Percentiles rank a stretch among this genome's conserved stretches.
These are phyloP conservation scores for Mesitornis unicolor DNA, from an alignment of 2,113 vertebrate genomes.

Conservation along the genomic window DNA sequence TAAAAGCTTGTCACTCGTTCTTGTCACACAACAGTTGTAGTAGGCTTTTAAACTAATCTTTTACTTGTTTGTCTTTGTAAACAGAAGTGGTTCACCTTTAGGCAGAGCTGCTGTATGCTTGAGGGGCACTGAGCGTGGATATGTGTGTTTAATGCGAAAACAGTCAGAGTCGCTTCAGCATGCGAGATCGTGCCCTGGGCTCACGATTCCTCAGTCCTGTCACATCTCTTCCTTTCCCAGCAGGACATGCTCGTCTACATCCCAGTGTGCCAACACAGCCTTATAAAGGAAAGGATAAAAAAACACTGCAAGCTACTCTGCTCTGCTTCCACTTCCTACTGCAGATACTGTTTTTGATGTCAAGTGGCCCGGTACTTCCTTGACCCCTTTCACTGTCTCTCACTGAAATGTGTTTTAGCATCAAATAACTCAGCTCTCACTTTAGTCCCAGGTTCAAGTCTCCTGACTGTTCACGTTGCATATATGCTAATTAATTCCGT, in stretches of 20 bases:
- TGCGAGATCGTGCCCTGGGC: neutral
- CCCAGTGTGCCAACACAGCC: constrained; percentile 39
- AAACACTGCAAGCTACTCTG: constrained; percentile 9
- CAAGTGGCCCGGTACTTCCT: neutral
- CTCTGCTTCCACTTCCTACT: constrained; percentile 35
- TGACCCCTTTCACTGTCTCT: neutral
- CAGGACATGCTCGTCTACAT: constrained; percentile 38
- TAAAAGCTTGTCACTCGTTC: constrained; percentile 32
- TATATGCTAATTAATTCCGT: constrained; percentile 27
- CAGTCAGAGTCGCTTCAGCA: neutral
- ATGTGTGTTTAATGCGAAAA: neutral
- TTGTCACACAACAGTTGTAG: neutral
- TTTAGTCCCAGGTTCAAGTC: constrained; percentile 16
- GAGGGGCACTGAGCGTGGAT: neutral
- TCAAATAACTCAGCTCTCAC: neutral
- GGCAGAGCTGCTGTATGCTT: neutral
- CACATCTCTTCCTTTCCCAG: constrained; percentile 62
- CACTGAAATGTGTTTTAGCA: neutral
- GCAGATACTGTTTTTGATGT: constrained; percentile 2
- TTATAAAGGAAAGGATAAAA: constrained; percentile 34
- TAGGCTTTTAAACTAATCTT: constrained; percentile 25
- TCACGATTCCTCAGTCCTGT: constrained; percentile 44
- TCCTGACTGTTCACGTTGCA: neutral
- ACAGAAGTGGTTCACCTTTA: neutral
- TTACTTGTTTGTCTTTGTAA: neutral